Evolutionary conservation across 2,113 vertebrate genomes (phyloP).

Genomic region (Thryonomys swinderianus): DNA sequence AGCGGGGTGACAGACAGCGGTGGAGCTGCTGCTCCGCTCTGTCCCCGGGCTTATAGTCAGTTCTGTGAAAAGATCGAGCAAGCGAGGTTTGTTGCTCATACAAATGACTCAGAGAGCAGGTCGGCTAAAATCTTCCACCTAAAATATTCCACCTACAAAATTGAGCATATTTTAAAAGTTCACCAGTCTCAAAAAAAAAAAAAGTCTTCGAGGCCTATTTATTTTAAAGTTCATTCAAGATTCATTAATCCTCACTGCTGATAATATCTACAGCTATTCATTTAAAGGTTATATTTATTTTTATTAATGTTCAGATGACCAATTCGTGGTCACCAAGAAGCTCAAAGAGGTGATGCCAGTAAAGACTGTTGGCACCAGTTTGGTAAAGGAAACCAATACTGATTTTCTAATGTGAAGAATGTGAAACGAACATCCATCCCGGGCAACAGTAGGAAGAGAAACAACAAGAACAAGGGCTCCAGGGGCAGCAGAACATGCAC

Average conservation of each 20-base stretch:
- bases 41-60: no score
- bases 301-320: slow-evolving; percentile 19
- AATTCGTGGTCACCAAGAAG: background rate
- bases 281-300: slow-evolving; percentile 51
- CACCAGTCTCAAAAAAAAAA: background rate
- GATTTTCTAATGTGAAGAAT: background rate
- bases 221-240: background rate
- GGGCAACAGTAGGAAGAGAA: background rate
- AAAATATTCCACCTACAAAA: slow-evolving; percentile 2
- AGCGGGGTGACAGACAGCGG: rapidly evolving
- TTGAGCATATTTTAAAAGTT: slow-evolving; percentile 39
- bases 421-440: background rate
- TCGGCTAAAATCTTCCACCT: slow-evolving; percentile 33
- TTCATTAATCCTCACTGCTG: background rate
- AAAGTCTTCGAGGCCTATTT: background rate
- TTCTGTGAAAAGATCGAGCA: background rate
- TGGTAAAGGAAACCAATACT: background rate
- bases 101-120: background rate
- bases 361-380: background rate
- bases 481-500: background rate
- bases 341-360: slow-evolving; percentile 14
- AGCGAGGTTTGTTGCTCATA: background rate
- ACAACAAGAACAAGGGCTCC: background rate
- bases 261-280: background rate
- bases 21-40: background rate